Conservation (phyloP, 2,888 invertebrate species). For the Drosophila neotestacea region DNA sequence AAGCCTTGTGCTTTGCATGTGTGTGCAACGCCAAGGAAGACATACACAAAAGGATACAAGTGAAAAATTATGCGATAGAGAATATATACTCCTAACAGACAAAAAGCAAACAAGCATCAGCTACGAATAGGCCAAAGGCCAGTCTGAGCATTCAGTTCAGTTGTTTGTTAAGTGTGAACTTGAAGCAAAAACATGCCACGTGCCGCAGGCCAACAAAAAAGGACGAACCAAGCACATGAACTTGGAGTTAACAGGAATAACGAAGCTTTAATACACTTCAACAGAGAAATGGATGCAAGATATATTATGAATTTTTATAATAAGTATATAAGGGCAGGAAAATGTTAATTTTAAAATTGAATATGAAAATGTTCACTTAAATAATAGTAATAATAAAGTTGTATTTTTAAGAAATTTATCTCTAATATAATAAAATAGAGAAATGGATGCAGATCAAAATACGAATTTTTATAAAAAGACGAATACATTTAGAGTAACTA, state of each 20-base stretch:
- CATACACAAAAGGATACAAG: constrained; percentile 67
- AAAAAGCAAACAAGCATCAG: constrained; percentile 44
- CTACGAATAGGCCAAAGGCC: constrained; percentile 50
- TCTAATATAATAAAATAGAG: no score
- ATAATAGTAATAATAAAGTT: no score
- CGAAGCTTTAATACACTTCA: constrained; percentile 35
- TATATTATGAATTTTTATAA: neutral
- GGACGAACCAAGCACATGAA: constrained; percentile 15
- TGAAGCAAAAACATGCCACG: constrained; percentile 59
- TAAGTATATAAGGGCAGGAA: neutral
- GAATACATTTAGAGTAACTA: no score
- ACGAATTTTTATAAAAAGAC: no score
- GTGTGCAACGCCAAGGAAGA: constrained; percentile 39
- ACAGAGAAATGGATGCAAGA: neutral
- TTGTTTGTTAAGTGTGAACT: constrained; percentile 68
- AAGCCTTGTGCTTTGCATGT: constrained; percentile 54
- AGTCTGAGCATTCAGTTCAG: constrained; percentile 47
- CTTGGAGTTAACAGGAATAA: neutral
- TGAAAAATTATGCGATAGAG: constrained; percentile 77
- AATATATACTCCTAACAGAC: constrained; percentile 42
- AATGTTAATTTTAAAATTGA: neutral
- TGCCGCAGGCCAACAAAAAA: constrained; percentile 48
- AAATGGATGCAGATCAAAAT: no score
- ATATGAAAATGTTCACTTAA: no score
- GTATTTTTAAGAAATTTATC: no score